Evolutionary conservation across 2,113 vertebrate genomes (phyloP), one percentile per base, ranked within the genome.

Genomic region (Pampusana beccarii): DNA sequence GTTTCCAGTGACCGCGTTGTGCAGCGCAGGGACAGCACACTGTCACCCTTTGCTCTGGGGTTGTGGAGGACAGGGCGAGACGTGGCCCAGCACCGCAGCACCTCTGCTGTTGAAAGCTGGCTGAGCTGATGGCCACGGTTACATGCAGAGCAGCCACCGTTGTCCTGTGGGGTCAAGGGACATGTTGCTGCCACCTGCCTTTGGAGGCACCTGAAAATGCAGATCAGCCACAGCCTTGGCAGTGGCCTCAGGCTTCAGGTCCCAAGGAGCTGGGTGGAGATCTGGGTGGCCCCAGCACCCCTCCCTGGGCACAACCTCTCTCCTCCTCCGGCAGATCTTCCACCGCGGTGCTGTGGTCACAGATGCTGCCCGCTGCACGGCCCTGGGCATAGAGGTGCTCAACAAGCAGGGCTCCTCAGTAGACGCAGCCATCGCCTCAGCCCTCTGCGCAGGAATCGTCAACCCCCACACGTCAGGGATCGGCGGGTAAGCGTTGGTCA

Each of bases 401-500:
- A 98, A 91, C 72, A 97, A 98, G 80, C 98, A 97, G 75, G 99
- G 99, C 33, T 99, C 99, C 97, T 99, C 99, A 0, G 99, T 99
- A 51, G 99, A 99, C 0, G 99, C 99, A 0, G 99, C 99, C 73
- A 98, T 99, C 12, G 93, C 98, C 46, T 98, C 99, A 0, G 98
- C 98, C 40, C 98, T 99, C 91, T 99, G 99, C 60, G 97, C 98
- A 2, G 99, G 99, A 53, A 98, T 99, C 7, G 97, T 99, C 84
- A 98, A 99, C 92, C 99, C 99, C 1, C 99, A 99, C 97, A 98
- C 98, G 0, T 99, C 99, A 5, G 99, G 99, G 36, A 98, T 99
- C 14, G 99, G 99, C 50, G 99, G 99, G 99, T 99, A 97, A 96
- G 99, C 98, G 61, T 16, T 19, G 29, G 8, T 10, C 5, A 0